These are phyloP conservation scores for Bicyclus anynana DNA, from an alignment of 1,140 invertebrate genomes.

Conservation along the genomic window DNA sequence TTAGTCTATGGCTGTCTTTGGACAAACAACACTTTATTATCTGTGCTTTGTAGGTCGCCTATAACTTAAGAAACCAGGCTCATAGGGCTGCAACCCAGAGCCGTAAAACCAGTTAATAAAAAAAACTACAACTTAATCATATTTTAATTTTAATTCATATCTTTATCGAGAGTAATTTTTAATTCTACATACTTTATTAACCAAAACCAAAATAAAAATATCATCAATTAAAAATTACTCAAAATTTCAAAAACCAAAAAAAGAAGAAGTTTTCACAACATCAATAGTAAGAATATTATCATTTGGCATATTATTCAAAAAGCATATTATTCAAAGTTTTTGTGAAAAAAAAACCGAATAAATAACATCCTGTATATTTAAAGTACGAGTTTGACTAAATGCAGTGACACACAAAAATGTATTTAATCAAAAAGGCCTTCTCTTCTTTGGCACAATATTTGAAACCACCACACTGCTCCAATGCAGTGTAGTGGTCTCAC, in stretches of 20 bases:
- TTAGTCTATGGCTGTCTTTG: constrained; percentile 33
- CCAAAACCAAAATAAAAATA: neutral
- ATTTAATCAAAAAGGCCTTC: too few species aligned
- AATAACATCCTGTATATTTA: neutral
- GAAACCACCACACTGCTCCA: too few species aligned
- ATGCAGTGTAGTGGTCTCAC: too few species aligned
- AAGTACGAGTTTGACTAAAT: too few species aligned
- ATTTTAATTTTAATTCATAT: neutral
- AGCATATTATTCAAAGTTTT: neutral
- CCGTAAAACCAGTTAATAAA: too few species aligned
- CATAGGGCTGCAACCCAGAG: too few species aligned
- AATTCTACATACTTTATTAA: neutral
- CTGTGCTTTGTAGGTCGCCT: neutral
- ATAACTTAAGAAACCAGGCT: too few species aligned
- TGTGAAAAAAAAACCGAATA: neutral
- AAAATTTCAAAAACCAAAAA: neutral
- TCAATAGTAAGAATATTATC: neutral
- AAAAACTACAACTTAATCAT: too few species aligned
- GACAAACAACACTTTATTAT: constrained; percentile 35
- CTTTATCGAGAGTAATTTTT: neutral
- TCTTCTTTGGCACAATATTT: too few species aligned
- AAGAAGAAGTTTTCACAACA: neutral
- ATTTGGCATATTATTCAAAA: neutral
- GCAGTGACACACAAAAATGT: too few species aligned
- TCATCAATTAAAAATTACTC: neutral